Base-by-base conservation (phyloP, 2,797 vertebrate genomes). In the Anabas testudineus region DNA sequence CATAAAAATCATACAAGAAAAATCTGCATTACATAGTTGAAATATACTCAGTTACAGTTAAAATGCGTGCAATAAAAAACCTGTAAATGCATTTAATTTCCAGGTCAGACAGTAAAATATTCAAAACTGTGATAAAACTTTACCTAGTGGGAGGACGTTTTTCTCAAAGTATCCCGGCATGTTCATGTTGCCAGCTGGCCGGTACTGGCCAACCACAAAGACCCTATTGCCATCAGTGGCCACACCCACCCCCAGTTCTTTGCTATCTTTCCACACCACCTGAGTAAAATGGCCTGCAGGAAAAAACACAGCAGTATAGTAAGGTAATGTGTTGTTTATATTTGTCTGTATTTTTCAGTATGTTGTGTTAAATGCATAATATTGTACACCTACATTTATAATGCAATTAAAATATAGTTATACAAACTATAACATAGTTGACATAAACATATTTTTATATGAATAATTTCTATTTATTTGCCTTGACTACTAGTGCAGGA, bases 231-330 rank as follows among this genome's bases (percentile, higher is more conserved):
- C 91, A 10, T 87, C 46, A 0, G 80, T 83, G 8, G 91, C 91
- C 51, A 90, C 0, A 3, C 92, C 92, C n/a, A 93, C 83, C 0
- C 92, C 92, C 57, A 93, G 49, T 16, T 93, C 62, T 0, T 36
- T 90, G 64, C 49, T 81, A 7, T 42, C 65, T 32, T 92, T 92
- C 93, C 92, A 94, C 54, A 93, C 89, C 67, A 94, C 87, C 82
- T 93, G 92, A 72, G 91, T 93, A 19, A 93, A 93, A 72, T 94
- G 92, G 42, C 92, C 93, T 94, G 76, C 12, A 21, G 53, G 45
- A 34, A 26, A 36, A 66, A 39, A 39, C 41, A 70, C 28, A 65
- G 16, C 2, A 4, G n/a, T 37, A n/a, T 5, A 7, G 53, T 49
- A 10, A 42, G 10, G 3, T 24, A 9, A 39, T 22, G 12, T 5